Evolutionary conservation across 1,140 invertebrate genomes (phyloP).

Genomic region (Maniola jurtina): DNA sequence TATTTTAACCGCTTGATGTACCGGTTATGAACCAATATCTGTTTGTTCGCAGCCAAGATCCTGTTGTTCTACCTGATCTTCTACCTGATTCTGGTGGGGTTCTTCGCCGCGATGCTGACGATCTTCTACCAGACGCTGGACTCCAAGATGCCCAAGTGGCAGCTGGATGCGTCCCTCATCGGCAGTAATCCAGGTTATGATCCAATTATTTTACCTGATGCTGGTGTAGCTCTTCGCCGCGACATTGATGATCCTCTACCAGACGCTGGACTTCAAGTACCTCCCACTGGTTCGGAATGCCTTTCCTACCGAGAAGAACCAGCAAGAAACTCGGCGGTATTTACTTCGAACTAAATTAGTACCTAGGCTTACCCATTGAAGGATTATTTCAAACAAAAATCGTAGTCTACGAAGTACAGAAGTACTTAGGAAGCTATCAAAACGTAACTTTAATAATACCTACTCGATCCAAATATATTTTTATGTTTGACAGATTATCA

Average conservation of each 20-base stretch:
- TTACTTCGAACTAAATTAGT: too few relatives aligned
- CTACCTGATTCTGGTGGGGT: conserved; percentile 91
- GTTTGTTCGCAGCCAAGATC: conserved; percentile 87
- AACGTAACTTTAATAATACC: too few relatives aligned
- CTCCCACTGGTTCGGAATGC: too few relatives aligned
- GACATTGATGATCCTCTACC: conserved; percentile 95
- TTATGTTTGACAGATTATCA: too few relatives aligned
- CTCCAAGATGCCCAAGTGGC: conserved; percentile 91
- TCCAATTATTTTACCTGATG: conserved; percentile 93
- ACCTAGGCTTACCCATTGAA: too few relatives aligned
- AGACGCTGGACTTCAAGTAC: conserved; percentile 89
- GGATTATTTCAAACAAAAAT: too few relatives aligned
- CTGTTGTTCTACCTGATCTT: conserved; percentile 96
- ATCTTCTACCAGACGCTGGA: conserved; percentile 97
- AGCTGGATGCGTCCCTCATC: conserved; percentile 89
- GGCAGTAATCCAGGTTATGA: conserved; percentile 93
- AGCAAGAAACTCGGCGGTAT: too few relatives aligned
- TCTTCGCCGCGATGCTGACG: conserved; percentile 94
- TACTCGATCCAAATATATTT: too few relatives aligned
- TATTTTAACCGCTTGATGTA: background rate
- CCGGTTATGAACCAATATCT: background rate
- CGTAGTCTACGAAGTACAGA: too few relatives aligned
- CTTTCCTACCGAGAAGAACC: too few relatives aligned
- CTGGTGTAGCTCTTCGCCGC: conserved; percentile 94
- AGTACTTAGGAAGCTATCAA: too few relatives aligned